phyloP scores from a whole-genome alignment of 2,113 vertebrate genomes.

The Malurus elegans region DNA sequence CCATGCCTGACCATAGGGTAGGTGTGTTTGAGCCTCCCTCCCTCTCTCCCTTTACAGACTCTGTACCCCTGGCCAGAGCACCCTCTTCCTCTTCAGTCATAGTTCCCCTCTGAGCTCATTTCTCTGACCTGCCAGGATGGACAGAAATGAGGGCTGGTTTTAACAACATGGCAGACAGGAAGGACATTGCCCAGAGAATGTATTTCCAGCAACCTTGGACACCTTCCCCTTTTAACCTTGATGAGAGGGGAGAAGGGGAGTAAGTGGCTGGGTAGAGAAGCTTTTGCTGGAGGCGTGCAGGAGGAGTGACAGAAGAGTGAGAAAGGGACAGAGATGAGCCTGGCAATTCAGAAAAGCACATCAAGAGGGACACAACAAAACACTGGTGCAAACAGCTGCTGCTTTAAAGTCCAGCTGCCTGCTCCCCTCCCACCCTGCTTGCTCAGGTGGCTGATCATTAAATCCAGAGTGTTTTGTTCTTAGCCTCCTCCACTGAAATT shows the following conservation, averaged over 20 bases:
- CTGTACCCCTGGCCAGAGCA: neutral
- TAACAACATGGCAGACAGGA: neutral
- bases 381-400: neutral
- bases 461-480: neutral
- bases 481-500: neutral
- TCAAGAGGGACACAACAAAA: neutral
- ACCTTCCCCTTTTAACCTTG: neutral
- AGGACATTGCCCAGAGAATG: neutral
- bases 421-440: neutral
- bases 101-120: neutral
- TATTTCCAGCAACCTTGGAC: neutral
- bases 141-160: neutral
- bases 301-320: neutral
- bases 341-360: neutral
- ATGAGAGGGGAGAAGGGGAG: neutral
- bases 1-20: neutral
- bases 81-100: neutral
- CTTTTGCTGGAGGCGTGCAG: neutral
- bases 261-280: neutral
- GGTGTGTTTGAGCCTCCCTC: neutral
- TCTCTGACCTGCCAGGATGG: neutral
- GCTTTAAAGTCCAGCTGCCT: neutral
- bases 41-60: neutral
- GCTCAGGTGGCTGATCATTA: neutral
- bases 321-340: neutral